Conservation (phyloP, 2,888 invertebrate species). For the Lamellibrachia columna region DNA sequence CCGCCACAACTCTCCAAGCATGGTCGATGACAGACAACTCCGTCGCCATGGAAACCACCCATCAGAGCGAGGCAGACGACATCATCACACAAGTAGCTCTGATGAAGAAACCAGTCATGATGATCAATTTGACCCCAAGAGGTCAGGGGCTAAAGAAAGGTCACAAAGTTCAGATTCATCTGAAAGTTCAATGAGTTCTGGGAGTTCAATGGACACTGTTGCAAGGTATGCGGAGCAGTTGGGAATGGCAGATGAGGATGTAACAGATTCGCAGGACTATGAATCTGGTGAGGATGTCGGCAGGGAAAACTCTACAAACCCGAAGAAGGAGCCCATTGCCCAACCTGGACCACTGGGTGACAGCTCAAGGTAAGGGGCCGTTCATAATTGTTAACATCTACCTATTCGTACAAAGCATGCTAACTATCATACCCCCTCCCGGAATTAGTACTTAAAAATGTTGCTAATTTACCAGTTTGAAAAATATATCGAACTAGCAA, state of each 20-base stretch:
- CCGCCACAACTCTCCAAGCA: background rate
- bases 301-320: background rate
- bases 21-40: background rate
- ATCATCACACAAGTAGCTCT: background rate
- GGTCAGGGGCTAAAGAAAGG: background rate
- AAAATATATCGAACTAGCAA: no score
- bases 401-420: no score
- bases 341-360: background rate
- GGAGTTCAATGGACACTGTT: background rate
- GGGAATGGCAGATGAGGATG: background rate
- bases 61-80: background rate
- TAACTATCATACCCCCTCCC: no score
- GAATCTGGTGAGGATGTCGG: background rate
- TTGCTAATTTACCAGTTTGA: no score
- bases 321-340: background rate
- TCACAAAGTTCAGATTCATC: background rate
- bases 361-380: background rate
- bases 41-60: background rate
- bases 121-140: background rate
- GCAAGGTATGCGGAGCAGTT: background rate
- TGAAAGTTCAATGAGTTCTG: background rate
- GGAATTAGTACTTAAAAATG: no score
- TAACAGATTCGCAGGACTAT: background rate
- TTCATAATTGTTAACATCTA: no score
- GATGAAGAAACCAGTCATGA: background rate